Base-by-base conservation (phyloP, 2,113 vertebrate species). In the Corydoras maculifer region DNA sequence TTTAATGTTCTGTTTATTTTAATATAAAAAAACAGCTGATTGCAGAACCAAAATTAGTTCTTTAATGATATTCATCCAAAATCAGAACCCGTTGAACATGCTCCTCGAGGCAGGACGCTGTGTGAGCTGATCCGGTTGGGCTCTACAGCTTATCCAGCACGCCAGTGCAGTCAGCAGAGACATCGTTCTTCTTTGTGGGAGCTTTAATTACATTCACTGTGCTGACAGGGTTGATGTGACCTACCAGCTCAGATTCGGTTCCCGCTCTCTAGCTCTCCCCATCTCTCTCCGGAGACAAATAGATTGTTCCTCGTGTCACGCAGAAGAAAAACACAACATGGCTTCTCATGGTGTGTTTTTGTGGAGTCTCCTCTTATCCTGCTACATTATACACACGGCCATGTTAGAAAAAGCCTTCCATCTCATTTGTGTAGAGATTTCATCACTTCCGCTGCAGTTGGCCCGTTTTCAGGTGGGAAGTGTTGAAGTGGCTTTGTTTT, bases 161-260 rank as follows among this genome's bases (percentile, higher is more conserved):
- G 35, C 7, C 35, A 43, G 35, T 14, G 5, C 7, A 15, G 12
- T 57, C 5, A 15, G 14, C 12, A 58, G 63, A 58, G 60, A 14
- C 2, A 10, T 68, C 6, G 51, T 65, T 8, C 2, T 55, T 31
- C 35, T n/a, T 81, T 79, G 79, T 85, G 25, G 79, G 81, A 78
- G 57, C 77, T 83, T 72, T 84, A 88, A 88, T 90, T 86, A 83
- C 25, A 5, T 74, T 75, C 72, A 66, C 75, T 66, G 75, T 72
- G 75, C 70, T 79, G 66, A 65, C 54, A 0, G 73, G 88, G 88
- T 91, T 88, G 84, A 82, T 71, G 81, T 90, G 89, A 91, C 89
- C 88, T 79, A 85, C 82, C 73, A 78, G 61, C 79, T 59, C 25
- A 14, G 64, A 54, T 65, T 62, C 10, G 11, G 14, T 57, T 25